These are phyloP conservation scores for Caerostris darwini DNA, from an alignment of 1,140 invertebrate species.

Conservation along the genomic window DNA sequence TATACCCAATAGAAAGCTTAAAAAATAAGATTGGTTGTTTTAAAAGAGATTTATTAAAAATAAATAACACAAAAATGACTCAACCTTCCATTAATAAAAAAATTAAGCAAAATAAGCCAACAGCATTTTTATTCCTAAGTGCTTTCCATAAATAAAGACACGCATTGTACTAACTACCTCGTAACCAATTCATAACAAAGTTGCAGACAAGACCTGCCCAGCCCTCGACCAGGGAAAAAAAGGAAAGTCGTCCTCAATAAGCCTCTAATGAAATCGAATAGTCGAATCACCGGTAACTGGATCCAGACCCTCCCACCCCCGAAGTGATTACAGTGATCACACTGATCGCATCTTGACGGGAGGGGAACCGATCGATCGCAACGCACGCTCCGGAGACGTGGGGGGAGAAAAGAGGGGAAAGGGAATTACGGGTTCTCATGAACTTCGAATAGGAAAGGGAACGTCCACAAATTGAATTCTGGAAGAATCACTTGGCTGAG, in stretches of 20 bases:
- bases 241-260: background rate
- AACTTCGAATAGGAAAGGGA: background rate
- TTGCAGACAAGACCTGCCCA: background rate
- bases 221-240: background rate
- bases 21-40: too few species aligned
- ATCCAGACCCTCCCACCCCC: slow-evolving; percentile 15
- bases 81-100: too few species aligned
- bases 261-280: slow-evolving; percentile 39
- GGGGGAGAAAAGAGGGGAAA: background rate
- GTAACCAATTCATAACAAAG: background rate
- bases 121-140: too few species aligned
- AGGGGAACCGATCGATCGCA: slow-evolving; percentile 3
- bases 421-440: slow-evolving; percentile 35
- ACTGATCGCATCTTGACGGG: slow-evolving; percentile 43
- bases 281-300: slow-evolving; percentile 41
- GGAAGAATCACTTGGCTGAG: too few species aligned
- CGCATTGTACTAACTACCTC: too few species aligned
- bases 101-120: too few species aligned
- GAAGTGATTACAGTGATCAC: slow-evolving; percentile 50
- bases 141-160: too few species aligned
- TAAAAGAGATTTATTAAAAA: too few species aligned
- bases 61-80: too few species aligned
- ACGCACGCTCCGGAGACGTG: background rate
- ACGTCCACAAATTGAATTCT: background rate
- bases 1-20: too few species aligned